phyloP scores from a whole-genome alignment of 2,888 invertebrate species.

The Agriopis leucophaearia region DNA sequence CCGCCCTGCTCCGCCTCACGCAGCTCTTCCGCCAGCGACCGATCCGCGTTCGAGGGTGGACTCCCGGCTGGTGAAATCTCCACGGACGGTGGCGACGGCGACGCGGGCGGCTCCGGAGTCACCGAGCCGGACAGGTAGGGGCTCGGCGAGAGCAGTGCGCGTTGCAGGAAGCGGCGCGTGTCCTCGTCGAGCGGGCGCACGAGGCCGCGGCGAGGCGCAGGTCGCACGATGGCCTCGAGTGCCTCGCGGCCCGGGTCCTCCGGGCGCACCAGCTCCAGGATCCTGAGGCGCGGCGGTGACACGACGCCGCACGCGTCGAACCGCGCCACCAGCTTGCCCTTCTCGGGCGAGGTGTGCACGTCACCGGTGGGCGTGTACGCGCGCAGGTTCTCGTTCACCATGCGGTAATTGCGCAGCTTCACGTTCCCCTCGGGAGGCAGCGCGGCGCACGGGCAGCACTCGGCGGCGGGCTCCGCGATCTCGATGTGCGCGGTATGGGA shows the following conservation, averaged over 20 bases:
- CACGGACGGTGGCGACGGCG: conserved; percentile 2
- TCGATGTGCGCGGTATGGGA: conserved; percentile 61
- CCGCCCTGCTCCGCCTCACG: conserved; percentile 59
- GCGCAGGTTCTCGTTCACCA: conserved; percentile 71
- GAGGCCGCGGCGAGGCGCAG: conserved; percentile 73
- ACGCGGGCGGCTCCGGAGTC: conserved; percentile 57
- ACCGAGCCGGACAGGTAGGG: conserved; percentile 58
- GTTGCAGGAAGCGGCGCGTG: conserved; percentile 74
- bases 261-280: conserved; percentile 75
- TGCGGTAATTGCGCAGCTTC: conserved; percentile 72
- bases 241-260: conserved; percentile 76
- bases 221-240: conserved; percentile 77
- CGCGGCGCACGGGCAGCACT: conserved; percentile 60
- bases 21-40: conserved; percentile 51
- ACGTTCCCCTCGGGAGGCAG: conserved; percentile 75
- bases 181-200: conserved; percentile 76
- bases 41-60: not conserved
- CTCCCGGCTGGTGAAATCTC: conserved; percentile 30
- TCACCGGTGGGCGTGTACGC: conserved; percentile 76
- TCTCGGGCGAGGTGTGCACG: conserved; percentile 68
- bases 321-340: conserved; percentile 72
- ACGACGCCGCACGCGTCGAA: conserved; percentile 70
- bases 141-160: conserved; percentile 71
- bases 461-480: conserved; percentile 68
- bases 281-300: conserved; percentile 72